These are phyloP conservation scores for Nemotelus nigrinus DNA, from an alignment of 2,888 invertebrate species.

Conservation along the genomic window DNA sequence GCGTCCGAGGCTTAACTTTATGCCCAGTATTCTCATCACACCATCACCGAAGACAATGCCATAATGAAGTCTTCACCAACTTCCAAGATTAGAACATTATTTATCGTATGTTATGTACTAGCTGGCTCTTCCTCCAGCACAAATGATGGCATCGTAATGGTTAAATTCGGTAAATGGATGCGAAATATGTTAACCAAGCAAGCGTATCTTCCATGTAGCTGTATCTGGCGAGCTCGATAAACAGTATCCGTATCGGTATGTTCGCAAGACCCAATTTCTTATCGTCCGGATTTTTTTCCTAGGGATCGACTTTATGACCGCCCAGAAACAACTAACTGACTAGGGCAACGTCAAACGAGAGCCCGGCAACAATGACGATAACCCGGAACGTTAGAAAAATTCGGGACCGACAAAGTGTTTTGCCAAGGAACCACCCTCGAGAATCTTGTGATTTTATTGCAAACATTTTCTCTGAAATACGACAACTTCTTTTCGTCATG, in stretches of 20 bases:
- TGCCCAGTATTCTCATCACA: background rate
- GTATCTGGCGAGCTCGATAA: constrained; percentile 36
- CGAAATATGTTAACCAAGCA: constrained; percentile 35
- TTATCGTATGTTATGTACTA: constrained; percentile 41
- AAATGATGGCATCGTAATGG: constrained; percentile 34
- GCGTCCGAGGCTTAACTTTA: background rate
- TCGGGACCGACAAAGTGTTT: background rate
- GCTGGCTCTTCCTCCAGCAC: background rate
- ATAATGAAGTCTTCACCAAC: constrained; percentile 30
- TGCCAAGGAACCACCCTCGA: constrained; percentile 43
- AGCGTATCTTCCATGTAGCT: constrained; percentile 16
- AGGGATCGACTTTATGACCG: constrained; percentile 20
- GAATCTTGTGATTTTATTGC: constrained; percentile 49
- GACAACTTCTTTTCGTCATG: constrained; percentile 49
- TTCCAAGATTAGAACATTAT: constrained; percentile 24
- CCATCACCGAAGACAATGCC: constrained; percentile 11
- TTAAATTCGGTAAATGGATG: constrained; percentile 27
- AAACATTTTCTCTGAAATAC: constrained; percentile 50
- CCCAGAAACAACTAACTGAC: constrained; percentile 32
- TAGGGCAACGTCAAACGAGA: background rate
- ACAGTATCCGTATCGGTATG: background rate
- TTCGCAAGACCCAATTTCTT: constrained; percentile 38
- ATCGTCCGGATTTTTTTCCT: constrained; percentile 35
- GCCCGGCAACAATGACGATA: background rate
- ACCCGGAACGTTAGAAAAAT: constrained; percentile 20